phyloP scores from a whole-genome alignment of 2,888 invertebrate genomes.

The Rhogogaster chlorosoma region DNA sequence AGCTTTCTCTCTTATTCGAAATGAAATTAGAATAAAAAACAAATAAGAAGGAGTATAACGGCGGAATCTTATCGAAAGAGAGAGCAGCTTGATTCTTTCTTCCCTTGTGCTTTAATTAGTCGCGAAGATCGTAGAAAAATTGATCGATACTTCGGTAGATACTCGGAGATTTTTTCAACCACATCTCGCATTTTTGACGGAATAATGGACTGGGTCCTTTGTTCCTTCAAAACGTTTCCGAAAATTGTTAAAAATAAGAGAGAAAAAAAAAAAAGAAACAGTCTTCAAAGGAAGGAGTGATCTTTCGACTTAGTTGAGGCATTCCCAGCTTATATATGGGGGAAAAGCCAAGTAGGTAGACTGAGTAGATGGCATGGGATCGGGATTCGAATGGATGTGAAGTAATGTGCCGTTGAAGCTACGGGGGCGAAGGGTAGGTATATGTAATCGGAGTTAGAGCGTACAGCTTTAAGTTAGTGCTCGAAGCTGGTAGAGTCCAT shows the following conservation, averaged over 20 bases:
- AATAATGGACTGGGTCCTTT: no score
- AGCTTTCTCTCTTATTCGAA: conserved; percentile 25
- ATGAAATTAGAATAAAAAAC: conserved; percentile 39
- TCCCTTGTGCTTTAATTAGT: conserved; percentile 17
- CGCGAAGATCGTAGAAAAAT: background rate
- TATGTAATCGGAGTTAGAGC: conserved; percentile 39
- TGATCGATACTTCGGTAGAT: background rate
- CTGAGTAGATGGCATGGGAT: background rate
- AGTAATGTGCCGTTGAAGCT: conserved; percentile 13
- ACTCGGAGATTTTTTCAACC: background rate
- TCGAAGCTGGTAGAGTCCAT: conserved; percentile 68
- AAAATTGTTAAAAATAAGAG: background rate
- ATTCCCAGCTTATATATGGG: background rate
- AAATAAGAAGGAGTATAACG: conserved; percentile 3
- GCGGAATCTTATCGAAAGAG: background rate
- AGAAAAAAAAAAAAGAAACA: background rate
- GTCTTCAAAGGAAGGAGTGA: background rate
- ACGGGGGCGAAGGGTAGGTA: background rate
- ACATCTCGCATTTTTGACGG: background rate
- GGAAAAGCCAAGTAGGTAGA: background rate
- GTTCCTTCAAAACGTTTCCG: background rate
- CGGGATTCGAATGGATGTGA: conserved; percentile 31
- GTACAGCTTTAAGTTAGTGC: conserved; percentile 66
- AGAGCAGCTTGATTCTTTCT: conserved; percentile 17
- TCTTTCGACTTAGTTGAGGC: background rate